These are phyloP conservation scores for Peromyscus maniculatus DNA, from an alignment of 2,113 vertebrate genomes.

Conservation along the genomic window DNA sequence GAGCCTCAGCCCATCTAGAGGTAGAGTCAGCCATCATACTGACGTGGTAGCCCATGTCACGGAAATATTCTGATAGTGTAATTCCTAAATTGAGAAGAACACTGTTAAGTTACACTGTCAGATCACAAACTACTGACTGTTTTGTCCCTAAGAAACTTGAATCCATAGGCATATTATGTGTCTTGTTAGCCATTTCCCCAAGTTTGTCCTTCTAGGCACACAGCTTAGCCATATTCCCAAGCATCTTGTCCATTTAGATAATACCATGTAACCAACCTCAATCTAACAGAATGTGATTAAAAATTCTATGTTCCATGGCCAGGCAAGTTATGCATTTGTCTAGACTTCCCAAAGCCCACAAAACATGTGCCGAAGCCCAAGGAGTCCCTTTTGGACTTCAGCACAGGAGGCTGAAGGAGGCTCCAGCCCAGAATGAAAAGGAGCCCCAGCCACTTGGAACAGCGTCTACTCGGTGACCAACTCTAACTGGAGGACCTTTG, in stretches of 20 bases:
- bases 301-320: not conserved
- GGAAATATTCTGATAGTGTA: conserved; percentile 98
- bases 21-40: conserved; percentile 99
- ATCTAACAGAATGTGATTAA: conserved; percentile 4
- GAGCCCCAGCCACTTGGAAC: not conserved
- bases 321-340: conserved; percentile 33
- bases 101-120: conserved; percentile 43
- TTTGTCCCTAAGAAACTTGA: conserved; percentile 42
- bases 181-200: not conserved
- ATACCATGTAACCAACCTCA: not conserved
- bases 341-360: not conserved
- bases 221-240: not conserved
- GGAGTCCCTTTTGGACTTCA: not conserved
- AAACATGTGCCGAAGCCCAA: not conserved
- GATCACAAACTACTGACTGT: not conserved
- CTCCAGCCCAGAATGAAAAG: not conserved
- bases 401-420: no score
- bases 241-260: conserved; percentile 19
- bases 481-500: not conserved
- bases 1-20: conserved; percentile 98
- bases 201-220: not conserved
- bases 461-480: not conserved
- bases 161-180: not conserved
- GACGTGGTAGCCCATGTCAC: conserved; percentile 99
- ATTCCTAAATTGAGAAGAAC: conserved; percentile 90